phyloP scores from a whole-genome alignment of 2,797 vertebrate species.

The Silurus aristotelis region DNA sequence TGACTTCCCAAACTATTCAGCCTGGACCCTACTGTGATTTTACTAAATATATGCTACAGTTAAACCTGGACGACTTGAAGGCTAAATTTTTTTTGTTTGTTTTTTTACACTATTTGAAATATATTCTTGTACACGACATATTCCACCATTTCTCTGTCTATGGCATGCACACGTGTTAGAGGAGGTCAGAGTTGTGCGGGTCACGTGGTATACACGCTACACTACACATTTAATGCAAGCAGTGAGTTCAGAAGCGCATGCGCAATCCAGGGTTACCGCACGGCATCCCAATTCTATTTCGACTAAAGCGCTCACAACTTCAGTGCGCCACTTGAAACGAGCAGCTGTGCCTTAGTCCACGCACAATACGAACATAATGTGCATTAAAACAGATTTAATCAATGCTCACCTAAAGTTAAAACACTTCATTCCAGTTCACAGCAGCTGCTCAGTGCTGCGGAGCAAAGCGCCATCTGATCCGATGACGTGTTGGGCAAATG shows the following conservation, averaged over 20 bases:
- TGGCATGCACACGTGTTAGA: background rate
- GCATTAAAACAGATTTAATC: background rate
- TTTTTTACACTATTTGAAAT: background rate
- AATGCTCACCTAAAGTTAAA: slow-evolving; percentile 1
- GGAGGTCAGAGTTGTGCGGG: background rate
- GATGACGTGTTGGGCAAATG: background rate
- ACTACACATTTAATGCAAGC: background rate
- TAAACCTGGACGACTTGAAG: background rate
- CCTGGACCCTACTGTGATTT: background rate
- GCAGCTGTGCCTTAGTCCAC: background rate
- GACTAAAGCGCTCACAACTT: background rate
- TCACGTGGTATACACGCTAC: background rate
- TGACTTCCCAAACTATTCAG: background rate
- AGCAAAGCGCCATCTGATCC: background rate
- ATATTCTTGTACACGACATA: too few species aligned
- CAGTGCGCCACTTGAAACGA: too few species aligned
- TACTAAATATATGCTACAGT: background rate
- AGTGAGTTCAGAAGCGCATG: background rate
- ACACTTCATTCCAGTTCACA: background rate
- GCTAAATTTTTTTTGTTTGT: too few species aligned
- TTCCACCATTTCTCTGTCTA: background rate
- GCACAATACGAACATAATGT: background rate
- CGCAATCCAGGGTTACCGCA: background rate
- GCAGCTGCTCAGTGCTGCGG: too few species aligned
- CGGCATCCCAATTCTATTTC: background rate